A percentile compares a stretch with the other conserved stretches of the same genome.
Conservation (phyloP, 2,888 invertebrate species). For the Seira ritae region DNA sequence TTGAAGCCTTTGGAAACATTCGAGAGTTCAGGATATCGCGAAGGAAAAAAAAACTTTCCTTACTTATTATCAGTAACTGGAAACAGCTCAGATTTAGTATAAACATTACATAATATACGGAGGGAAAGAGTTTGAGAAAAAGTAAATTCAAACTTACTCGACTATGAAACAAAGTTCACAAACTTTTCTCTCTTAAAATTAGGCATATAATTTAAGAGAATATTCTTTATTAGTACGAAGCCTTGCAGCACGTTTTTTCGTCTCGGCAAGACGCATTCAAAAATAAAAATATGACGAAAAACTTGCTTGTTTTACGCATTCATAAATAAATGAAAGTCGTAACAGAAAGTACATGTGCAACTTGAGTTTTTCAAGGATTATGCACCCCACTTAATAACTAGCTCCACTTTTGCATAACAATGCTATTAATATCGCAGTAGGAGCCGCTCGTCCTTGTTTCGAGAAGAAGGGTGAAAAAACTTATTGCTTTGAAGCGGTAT, state of each 20-base stretch:
- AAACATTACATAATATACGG: too few relatives aligned
- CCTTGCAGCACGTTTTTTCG: not conserved
- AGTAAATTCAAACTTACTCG: too few relatives aligned
- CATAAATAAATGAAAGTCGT: not conserved
- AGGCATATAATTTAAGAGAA: not conserved
- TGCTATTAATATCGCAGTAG: slow-evolving; percentile 4
- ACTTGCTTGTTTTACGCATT: slow-evolving; percentile 14
- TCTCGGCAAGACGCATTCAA: not conserved
- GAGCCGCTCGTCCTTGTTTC: not conserved
- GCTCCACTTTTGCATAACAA: slow-evolving; percentile 3
- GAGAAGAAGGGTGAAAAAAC: not conserved
- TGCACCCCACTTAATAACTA: not conserved
- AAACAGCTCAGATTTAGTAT: too few relatives aligned
- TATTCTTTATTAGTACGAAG: too few relatives aligned
- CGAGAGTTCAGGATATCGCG: too few relatives aligned
- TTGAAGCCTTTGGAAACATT: too few relatives aligned
- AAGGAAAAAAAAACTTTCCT: too few relatives aligned
- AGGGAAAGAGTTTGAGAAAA: too few relatives aligned
- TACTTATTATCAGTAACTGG: too few relatives aligned
- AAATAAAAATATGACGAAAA: not conserved
- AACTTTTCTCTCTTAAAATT: too few relatives aligned
- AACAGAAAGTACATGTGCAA: not conserved
- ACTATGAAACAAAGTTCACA: too few relatives aligned
- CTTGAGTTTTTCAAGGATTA: slow-evolving; percentile 6
- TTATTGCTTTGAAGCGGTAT: not conserved